Conservation (phyloP, 1,140 invertebrate species). For the Pseudobourletiella spinata region DNA sequence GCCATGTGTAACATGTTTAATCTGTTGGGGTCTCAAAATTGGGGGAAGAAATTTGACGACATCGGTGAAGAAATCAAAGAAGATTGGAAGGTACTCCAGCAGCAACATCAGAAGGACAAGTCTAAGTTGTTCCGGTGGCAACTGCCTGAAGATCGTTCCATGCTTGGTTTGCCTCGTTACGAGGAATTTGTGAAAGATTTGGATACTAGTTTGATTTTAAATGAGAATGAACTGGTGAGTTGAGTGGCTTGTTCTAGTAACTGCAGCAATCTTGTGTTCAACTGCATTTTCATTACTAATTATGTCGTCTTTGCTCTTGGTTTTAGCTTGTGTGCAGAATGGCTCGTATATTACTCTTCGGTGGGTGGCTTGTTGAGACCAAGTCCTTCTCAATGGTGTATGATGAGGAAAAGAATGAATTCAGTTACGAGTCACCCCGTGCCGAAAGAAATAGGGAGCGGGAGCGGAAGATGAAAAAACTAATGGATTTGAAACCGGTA, state of each 20-base stretch:
- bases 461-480: background rate
- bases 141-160: slow-evolving; percentile 28
- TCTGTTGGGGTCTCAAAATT: slow-evolving; percentile 24
- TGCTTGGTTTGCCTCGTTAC: slow-evolving; percentile 22
- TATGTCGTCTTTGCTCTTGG: background rate
- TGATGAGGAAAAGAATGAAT: background rate
- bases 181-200: slow-evolving; percentile 9
- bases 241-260: background rate
- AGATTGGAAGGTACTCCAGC: slow-evolving; percentile 19
- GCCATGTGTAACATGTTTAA: slow-evolving; percentile 24
- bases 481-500: slow-evolving; percentile 6
- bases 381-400: slow-evolving; percentile 21
- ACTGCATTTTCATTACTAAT: background rate
- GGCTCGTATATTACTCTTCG: slow-evolving; percentile 29
- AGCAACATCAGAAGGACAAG: background rate
- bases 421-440: background rate
- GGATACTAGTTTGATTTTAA: background rate
- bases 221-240: slow-evolving; percentile 2
- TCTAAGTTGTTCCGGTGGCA: slow-evolving; percentile 16
- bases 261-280: background rate
- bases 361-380: slow-evolving; percentile 22
- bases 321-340: slow-evolving; percentile 23
- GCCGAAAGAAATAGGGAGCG: background rate
- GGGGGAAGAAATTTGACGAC: slow-evolving; percentile 13
- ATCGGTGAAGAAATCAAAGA: background rate